Base-by-base conservation (phyloP, 1,140 invertebrate species). In the Drosophila lini region DNA sequence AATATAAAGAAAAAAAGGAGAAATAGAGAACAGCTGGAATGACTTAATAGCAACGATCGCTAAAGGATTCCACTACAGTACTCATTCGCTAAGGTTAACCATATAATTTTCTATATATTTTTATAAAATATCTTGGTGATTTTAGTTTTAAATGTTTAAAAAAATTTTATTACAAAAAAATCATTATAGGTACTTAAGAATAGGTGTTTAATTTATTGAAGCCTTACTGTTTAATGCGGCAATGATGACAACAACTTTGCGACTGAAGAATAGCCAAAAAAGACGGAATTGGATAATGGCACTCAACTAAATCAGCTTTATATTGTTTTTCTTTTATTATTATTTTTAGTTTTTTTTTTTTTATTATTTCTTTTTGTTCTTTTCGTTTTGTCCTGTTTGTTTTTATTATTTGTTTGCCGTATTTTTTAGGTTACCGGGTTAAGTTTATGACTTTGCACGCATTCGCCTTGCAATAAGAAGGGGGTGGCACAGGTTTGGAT, bases 381-480 rank as follows among this genome's bases (percentile, higher is more conserved):
- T 28, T 28, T 5, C 5, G 25, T 28, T 28, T 28, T 28, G 47
- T 61, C 22, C 10, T 47, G 22, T 47, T 62, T 65, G 42, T 67
- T 64, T 53, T 58, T 50, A 55, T 52, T 56, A 28, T 76, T 77
- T 53, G 4, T 36, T 53, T 48, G 55, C 22, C 25, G 9, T 73
- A 48, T 53, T 25, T 61, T 84, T 80, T 78, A 71, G 82, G 83
- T 86, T 77, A 86, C 67, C 81, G 76, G 82, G 83, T 86, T 86
- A 86, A 86, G 82, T 86, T 86, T 86, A 88, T 73, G 76, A 65
- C 80, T 81, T 70, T 69, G 65, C 82, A 82, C 83, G 83, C 82
- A 82, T 73, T 78, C 71, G 42, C 34, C 79, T 63, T 65, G 69
- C 81, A 80, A 60, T 22, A 22, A 40, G 25, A n/a, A 28, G 25